Conservation (phyloP, 2,113 vertebrate species). For the Malurus alboscapulatus region DNA sequence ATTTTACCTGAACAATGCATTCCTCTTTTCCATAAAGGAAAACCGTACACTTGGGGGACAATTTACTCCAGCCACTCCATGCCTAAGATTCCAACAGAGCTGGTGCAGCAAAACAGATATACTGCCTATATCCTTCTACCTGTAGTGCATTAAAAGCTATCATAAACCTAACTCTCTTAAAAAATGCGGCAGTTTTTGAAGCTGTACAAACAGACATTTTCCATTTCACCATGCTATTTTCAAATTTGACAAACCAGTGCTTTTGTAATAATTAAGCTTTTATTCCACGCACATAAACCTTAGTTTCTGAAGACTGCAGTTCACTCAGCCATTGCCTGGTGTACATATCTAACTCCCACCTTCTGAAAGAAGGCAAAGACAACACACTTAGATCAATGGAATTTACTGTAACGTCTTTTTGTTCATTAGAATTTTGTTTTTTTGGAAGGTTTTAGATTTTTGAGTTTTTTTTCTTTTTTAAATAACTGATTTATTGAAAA, state of each 20-base stretch:
- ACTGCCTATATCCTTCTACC: background rate
- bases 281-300: background rate
- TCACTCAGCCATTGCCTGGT: background rate
- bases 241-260: background rate
- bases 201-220: background rate
- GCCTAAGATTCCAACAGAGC: background rate
- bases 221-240: background rate
- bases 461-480: background rate
- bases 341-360: background rate
- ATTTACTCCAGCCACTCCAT: background rate
- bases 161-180: background rate
- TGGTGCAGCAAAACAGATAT: background rate
- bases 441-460: background rate
- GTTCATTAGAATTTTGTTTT: background rate
- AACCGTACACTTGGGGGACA: background rate
- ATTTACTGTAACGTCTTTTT: background rate
- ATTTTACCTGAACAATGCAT: background rate
- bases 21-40: background rate
- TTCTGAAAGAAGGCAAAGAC: constrained; percentile 25
- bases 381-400: background rate
- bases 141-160: background rate
- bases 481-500: constrained; percentile 45
- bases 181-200: background rate
- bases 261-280: background rate
- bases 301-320: background rate